phyloP scores from a whole-genome alignment of 1,140 invertebrate species.

The Xylocopa sonorina region DNA sequence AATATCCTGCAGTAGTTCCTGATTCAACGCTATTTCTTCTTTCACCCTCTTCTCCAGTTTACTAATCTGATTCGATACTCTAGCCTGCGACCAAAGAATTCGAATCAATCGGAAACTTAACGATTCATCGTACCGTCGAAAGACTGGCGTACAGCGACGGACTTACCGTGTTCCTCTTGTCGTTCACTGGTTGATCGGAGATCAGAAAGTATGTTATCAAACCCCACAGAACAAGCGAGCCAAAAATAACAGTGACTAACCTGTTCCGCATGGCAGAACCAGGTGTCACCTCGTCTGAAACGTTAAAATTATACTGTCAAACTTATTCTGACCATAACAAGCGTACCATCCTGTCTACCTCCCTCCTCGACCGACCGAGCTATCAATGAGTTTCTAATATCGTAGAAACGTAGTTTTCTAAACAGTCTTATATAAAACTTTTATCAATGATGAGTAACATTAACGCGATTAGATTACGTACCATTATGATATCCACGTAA shows the following conservation, averaged over 20 bases:
- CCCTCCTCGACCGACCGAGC: not conserved
- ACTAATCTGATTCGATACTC: constrained; percentile 72
- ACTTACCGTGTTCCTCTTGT: constrained; percentile 66
- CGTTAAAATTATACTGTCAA: not conserved
- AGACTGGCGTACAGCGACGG: no score
- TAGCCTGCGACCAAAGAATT: constrained; percentile 48
- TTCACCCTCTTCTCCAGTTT: constrained; percentile 73
- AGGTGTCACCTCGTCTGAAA: constrained; percentile 77
- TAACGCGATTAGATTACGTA: not conserved
- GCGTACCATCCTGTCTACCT: no score
- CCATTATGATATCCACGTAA: constrained; percentile 48
- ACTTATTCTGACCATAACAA: not conserved
- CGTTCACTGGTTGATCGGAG: constrained; percentile 75
- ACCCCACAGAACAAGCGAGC: constrained; percentile 77
- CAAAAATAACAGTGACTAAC: constrained; percentile 76
- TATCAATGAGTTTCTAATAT: not conserved
- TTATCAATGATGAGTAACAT: not conserved
- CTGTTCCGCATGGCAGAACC: constrained; percentile 79
- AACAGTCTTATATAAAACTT: not conserved
- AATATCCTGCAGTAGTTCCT: constrained; percentile 69
- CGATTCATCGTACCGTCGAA: no score
- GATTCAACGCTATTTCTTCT: constrained; percentile 73
- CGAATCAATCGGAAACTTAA: no score
- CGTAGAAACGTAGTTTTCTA: not conserved
- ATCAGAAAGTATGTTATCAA: constrained; percentile 78